Base-by-base conservation (phyloP, 2,113 vertebrate species). In the Cryptoleucopteryx plumbea region DNA sequence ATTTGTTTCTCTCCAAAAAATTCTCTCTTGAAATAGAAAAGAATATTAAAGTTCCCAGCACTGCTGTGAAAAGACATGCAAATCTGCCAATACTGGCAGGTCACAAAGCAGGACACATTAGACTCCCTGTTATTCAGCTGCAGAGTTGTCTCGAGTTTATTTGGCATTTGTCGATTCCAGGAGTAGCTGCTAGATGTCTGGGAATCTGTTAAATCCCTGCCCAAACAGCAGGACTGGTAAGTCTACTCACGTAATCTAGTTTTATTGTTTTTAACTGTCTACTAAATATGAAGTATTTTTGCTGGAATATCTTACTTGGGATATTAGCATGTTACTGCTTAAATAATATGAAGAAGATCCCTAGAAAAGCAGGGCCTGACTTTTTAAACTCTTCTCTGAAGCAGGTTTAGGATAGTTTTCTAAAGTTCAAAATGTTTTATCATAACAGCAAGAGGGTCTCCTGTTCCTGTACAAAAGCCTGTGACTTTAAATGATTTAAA, bases 161-260 rank as follows among this genome's bases (percentile, higher is more conserved):
- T 52, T 90, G 93, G 93, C 89, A 85, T 79, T 79, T 95, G 42
- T 9, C 0, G 12, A 72, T 95, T 96, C 95, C 95, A 96, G 53
- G 17, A 91, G 61, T 82, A 87, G 70, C 62, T 96, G 87, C 74
- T 90, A 77, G 38, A 71, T 95, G 95, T 96, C 96, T 96, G 94
- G 90, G 93, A 97, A 96, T 95, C 94, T 94, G 84, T 72, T 79
- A 95, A 90, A 93, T 58, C 58, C 48, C 66, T 82, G 94, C 92
- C 93, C 94, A 94, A 95, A 79, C 82, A 94, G 94, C 94, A 91
- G 84, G 87, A 90, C 56, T 93, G 40, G 52, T 85, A 75, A 93
- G 66, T 72, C 94, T 91, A 82, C 48, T 82, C 81, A 95, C 19
- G 16, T 88, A 95, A 93, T 75, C 47, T 53, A 22, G 25, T 88